These are phyloP conservation scores for Lasioglossum lativentre DNA, from an alignment of 2,888 invertebrate species.

Conservation along the genomic window DNA sequence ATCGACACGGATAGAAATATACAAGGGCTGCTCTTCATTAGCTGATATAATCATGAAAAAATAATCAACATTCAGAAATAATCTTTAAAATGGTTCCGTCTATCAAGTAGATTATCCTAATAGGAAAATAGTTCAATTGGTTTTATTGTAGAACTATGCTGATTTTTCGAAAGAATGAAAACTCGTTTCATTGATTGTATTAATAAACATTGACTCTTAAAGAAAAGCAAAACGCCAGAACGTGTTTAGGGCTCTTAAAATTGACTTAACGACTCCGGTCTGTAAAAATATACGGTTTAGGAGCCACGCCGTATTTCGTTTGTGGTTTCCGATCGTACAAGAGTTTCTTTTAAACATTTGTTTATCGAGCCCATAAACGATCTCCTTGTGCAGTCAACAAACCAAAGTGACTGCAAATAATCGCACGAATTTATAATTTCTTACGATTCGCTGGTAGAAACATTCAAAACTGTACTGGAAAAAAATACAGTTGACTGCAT, in stretches of 20 bases:
- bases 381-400: not conserved
- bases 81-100: too few species aligned
- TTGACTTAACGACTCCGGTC: not conserved
- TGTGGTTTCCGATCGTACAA: not conserved
- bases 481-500: not conserved
- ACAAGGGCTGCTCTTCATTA: not conserved
- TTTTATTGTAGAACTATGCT: not conserved
- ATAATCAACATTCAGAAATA: too few species aligned
- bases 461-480: not conserved
- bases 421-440: not conserved
- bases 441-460: not conserved
- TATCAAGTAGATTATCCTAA: not conserved
- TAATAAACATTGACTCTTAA: not conserved
- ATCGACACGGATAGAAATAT: not conserved
- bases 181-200: not conserved
- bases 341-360: not conserved
- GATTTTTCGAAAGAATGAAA: not conserved
- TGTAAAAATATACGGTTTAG: constrained; percentile 12
- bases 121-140: not conserved
- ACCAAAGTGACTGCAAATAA: not conserved
- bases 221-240: not conserved
- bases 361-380: not conserved
- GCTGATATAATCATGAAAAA: too few species aligned
- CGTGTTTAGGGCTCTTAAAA: not conserved
- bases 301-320: not conserved